phyloP scores from a whole-genome alignment of 2,888 invertebrate species.

The Drosophila koepferae region DNA sequence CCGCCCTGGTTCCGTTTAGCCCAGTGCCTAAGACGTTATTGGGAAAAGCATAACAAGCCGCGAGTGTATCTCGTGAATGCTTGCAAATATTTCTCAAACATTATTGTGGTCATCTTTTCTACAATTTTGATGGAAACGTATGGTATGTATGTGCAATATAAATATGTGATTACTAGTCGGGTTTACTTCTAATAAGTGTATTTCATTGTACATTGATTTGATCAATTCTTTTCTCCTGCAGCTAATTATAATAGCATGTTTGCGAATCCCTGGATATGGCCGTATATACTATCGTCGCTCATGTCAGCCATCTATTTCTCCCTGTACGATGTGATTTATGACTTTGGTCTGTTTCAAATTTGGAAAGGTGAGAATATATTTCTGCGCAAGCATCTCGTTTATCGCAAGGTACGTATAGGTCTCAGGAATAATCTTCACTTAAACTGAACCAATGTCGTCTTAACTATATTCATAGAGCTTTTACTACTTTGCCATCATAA shows the following conservation, averaged over 20 bases:
- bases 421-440: neutral
- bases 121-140: constrained; percentile 85
- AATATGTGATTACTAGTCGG: neutral
- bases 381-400: constrained; percentile 96
- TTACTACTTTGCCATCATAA: constrained; percentile 95
- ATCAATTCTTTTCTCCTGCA: constrained; percentile 66
- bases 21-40: constrained; percentile 96
- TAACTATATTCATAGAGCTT: constrained; percentile 86
- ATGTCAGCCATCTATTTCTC: constrained; percentile 96
- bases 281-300: constrained; percentile 92
- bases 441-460: neutral
- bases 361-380: constrained; percentile 95
- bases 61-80: constrained; percentile 98
- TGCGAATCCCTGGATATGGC: constrained; percentile 92
- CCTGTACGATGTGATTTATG: constrained; percentile 98
- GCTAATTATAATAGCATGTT: constrained; percentile 87
- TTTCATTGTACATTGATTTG: neutral
- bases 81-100: constrained; percentile 96
- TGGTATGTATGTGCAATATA: constrained; percentile 70
- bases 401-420: constrained; percentile 89
- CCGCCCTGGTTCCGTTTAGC: constrained; percentile 99
- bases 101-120: constrained; percentile 94
- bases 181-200: neutral
- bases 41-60: constrained; percentile 92
- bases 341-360: constrained; percentile 97